Evolutionary conservation across 1,140 invertebrate genomes (phyloP).

Genomic region (Pogonognathellus flavescens): DNA sequence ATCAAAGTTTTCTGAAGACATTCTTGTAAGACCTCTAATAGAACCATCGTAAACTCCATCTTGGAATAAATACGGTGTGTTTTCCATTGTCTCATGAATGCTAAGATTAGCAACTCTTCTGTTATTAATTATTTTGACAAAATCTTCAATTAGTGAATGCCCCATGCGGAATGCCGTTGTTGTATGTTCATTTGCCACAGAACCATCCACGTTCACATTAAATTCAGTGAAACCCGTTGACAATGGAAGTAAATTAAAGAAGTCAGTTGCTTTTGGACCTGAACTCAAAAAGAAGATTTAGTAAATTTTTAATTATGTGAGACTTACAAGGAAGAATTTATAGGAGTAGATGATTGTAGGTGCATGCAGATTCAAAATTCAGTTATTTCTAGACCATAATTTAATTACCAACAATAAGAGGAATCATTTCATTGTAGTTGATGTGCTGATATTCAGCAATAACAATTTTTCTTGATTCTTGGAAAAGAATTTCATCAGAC

Average conservation of each 20-base stretch:
- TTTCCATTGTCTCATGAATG: constrained; percentile 85
- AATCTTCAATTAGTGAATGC: constrained; percentile 61
- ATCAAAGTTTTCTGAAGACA: constrained; percentile 71
- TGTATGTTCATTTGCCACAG: constrained; percentile 75
- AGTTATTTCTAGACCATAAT: constrained; percentile 72
- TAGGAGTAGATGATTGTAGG: neutral
- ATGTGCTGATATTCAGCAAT: constrained; percentile 84
- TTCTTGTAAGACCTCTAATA: constrained; percentile 77
- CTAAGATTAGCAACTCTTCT: constrained; percentile 78
- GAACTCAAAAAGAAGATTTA: neutral
- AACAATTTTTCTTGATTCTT: constrained; percentile 71
- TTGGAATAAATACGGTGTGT: constrained; percentile 81
- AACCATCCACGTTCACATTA: constrained; percentile 67
- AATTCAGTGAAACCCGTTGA: constrained; percentile 73
- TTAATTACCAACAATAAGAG: constrained; percentile 81
- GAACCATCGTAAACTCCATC: constrained; percentile 75
- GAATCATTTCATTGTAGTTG: constrained; percentile 88
- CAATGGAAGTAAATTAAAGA: neutral
- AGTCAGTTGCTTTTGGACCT: neutral
- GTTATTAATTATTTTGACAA: constrained; percentile 73
- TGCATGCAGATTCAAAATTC: neutral
- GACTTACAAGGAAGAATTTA: no score
- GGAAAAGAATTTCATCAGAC: constrained; percentile 73
- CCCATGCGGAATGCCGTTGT: constrained; percentile 73
- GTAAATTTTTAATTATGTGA: no score